Conservation (phyloP, 2,113 vertebrate species). For the Stigmatopora argus region DNA sequence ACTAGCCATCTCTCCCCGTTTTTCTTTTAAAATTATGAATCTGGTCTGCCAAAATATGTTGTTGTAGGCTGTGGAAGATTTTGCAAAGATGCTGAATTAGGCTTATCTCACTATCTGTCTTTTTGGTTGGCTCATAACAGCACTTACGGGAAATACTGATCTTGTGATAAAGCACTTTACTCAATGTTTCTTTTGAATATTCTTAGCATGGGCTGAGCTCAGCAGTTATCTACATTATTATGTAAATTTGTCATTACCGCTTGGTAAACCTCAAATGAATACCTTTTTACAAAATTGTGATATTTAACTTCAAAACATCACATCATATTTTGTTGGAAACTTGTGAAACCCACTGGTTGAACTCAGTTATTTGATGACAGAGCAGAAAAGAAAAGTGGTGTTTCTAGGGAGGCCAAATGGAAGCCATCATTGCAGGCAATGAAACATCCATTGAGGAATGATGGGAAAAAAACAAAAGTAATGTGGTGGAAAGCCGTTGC, state of each 20-base stretch:
- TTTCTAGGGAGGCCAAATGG: conserved; percentile 51
- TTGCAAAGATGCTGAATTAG: not conserved
- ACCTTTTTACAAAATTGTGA: not conserved
- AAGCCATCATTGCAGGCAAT: conserved; percentile 52
- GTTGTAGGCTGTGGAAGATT: not conserved
- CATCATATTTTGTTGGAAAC: not conserved
- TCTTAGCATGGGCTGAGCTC: not conserved
- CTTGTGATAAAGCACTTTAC: not conserved
- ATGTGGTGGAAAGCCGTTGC: conserved; percentile 26
- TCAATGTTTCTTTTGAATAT: not conserved
- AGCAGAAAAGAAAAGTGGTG: not conserved
- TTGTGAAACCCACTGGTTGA: not conserved
- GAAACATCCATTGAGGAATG: conserved; percentile 21
- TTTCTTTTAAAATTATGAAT: not conserved
- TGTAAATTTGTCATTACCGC: not conserved
- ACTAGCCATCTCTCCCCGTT: no score
- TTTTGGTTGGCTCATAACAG: not conserved
- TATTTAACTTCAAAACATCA: not conserved
- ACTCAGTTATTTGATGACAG: not conserved
- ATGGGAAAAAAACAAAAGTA: conserved; percentile 26
- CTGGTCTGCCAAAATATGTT: not conserved
- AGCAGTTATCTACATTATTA: not conserved
- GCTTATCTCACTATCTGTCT: not conserved
- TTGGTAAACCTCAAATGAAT: not conserved
- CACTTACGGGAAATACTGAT: not conserved